A percentile compares a stretch with the other conserved stretches of the same genome.
Conservation (phyloP, 2,113 vertebrate species). For the Heterochromis multidens region DNA sequence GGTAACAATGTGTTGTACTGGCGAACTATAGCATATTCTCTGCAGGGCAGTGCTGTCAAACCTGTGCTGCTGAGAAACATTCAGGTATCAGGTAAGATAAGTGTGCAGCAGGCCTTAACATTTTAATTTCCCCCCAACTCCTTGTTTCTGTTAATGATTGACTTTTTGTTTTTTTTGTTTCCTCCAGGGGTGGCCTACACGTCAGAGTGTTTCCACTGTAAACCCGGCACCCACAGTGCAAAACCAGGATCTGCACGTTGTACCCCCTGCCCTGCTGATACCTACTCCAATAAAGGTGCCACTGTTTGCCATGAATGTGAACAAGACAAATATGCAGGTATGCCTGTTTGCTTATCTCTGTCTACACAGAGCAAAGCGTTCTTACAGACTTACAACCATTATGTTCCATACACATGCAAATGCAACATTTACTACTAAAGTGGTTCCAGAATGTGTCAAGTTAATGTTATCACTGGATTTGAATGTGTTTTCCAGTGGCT, state of each 20-base stretch:
- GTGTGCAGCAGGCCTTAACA: background rate
- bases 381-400: background rate
- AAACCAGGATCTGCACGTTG: constrained; percentile 83
- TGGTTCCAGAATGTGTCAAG: background rate
- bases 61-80: constrained; percentile 89
- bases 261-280: constrained; percentile 78
- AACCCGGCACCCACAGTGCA: constrained; percentile 84
- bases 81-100: constrained; percentile 82
- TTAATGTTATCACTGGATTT: constrained; percentile 48
- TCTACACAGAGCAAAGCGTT: background rate
- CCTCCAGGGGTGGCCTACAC: constrained; percentile 89
- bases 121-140: background rate
- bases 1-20: constrained; percentile 95
- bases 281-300: constrained; percentile 86
- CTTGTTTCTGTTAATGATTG: constrained; percentile 11
- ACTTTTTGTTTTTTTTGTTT: background rate
- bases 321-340: constrained; percentile 82
- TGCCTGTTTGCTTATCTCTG: background rate
- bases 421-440: constrained; percentile 12
- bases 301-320: constrained; percentile 85
- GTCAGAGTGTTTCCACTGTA: constrained; percentile 96
- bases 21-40: constrained; percentile 83
- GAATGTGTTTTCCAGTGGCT: constrained; percentile 63
- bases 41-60: constrained; percentile 77
- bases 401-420: background rate